Evolutionary conservation across 1,140 invertebrate species (phyloP).

Genomic region (Lordiphosa collinella): DNA sequence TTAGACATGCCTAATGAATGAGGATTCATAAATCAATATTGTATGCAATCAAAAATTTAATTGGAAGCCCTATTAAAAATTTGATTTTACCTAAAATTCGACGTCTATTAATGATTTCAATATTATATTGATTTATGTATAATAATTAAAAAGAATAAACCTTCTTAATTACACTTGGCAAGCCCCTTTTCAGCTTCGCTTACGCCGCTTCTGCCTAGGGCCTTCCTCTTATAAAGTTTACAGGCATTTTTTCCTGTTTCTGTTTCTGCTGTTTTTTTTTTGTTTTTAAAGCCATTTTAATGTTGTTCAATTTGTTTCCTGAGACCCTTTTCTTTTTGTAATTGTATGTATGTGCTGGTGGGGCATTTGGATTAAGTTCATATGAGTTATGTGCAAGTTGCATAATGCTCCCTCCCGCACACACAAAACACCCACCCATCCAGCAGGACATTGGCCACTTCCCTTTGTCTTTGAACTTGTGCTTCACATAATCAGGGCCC

Average conservation of each 20-base stretch:
- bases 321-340: constrained; percentile 45
- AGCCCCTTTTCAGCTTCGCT: background rate
- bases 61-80: too few species aligned
- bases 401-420: constrained; percentile 29
- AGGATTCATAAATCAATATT: too few species aligned
- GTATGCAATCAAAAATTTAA: too few species aligned
- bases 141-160: too few species aligned
- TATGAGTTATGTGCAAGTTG: constrained; percentile 48
- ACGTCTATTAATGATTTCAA: too few species aligned
- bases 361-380: constrained; percentile 3
- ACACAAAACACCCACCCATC: background rate
- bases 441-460: background rate
- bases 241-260: constrained; percentile 9
- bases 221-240: constrained; percentile 1
- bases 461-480: constrained; percentile 24
- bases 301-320: constrained; percentile 63
- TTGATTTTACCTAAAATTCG: too few species aligned
- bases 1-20: too few species aligned
- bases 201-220: constrained; percentile 20
- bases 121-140: too few species aligned
- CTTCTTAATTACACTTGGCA: too few species aligned
- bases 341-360: constrained; percentile 9
- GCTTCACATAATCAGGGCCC: constrained; percentile 38
- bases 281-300: constrained; percentile 39
- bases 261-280: constrained; percentile 29